Conservation (phyloP, 2,797 vertebrate genomes). For the Ambastaia sidthimunki region DNA sequence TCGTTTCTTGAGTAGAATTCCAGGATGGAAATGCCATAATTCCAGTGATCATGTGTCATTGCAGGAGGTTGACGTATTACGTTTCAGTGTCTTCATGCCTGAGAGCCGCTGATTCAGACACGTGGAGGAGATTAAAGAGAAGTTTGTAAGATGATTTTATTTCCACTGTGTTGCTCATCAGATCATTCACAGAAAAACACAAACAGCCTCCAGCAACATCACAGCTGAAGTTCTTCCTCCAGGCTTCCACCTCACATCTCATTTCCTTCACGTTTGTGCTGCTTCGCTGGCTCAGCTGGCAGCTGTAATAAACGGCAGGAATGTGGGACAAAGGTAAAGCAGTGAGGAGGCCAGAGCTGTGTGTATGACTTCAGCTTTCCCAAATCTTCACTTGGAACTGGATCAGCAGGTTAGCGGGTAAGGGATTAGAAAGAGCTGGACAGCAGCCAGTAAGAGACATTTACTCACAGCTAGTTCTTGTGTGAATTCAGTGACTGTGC, state of each 20-base stretch:
- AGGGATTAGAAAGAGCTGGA: constrained; percentile 52
- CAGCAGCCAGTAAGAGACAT: constrained; percentile 37
- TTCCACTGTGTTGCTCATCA: constrained; percentile 4
- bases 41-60: neutral
- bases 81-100: constrained; percentile 2
- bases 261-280: neutral
- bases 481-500: neutral
- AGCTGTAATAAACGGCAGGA: constrained; percentile 36
- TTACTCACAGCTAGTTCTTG: neutral
- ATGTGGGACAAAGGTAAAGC: constrained; percentile 58
- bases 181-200: neutral
- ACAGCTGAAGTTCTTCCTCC: neutral
- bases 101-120: constrained; percentile 7
- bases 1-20: neutral
- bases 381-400: constrained; percentile 58
- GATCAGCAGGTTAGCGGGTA: constrained; percentile 50
- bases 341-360: constrained; percentile 34
- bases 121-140: constrained; percentile 1
- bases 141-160: neutral
- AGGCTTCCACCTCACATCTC: neutral
- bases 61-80: neutral
- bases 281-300: neutral
- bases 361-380: constrained; percentile 31
- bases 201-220: neutral
- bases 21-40: neutral